phyloP scores from a whole-genome alignment of 2,113 vertebrate genomes.

The Chloropsis cyanopogon region DNA sequence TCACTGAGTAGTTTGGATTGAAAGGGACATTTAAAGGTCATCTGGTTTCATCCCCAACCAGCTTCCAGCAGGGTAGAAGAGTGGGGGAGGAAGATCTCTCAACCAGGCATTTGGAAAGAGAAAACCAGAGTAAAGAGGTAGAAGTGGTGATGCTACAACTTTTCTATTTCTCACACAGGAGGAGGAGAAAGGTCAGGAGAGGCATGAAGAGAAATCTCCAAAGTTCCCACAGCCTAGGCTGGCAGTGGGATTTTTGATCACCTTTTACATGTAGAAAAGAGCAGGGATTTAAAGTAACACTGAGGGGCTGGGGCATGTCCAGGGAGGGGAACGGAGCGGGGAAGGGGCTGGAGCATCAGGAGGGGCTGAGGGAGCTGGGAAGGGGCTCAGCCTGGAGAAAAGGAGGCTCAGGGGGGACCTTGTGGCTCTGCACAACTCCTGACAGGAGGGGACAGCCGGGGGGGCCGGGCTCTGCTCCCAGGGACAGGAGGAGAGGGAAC shows the following conservation, averaged over 20 bases:
- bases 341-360: not conserved
- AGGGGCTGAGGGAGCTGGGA: not conserved
- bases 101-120: not conserved
- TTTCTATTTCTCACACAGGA: not conserved
- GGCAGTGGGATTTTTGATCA: not conserved
- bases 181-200: not conserved
- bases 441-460: not conserved
- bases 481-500: not conserved
- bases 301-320: not conserved
- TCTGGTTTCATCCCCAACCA: not conserved
- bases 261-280: not conserved
- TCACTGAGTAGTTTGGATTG: not conserved
- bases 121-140: not conserved
- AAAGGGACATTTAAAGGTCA: not conserved
- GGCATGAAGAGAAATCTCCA: not conserved
- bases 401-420: not conserved
- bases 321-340: fast-evolving
- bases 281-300: not conserved
- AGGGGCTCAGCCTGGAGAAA: not conserved
- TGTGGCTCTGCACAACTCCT: not conserved
- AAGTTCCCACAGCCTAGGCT: not conserved
- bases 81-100: not conserved
- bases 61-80: not conserved
- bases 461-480: not conserved
- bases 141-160: not conserved